A percentile compares a stretch with the other conserved stretches of the same genome.
These are phyloP conservation scores for Xenopus borealis DNA, from an alignment of 2,113 vertebrate species.

Conservation along the genomic window DNA sequence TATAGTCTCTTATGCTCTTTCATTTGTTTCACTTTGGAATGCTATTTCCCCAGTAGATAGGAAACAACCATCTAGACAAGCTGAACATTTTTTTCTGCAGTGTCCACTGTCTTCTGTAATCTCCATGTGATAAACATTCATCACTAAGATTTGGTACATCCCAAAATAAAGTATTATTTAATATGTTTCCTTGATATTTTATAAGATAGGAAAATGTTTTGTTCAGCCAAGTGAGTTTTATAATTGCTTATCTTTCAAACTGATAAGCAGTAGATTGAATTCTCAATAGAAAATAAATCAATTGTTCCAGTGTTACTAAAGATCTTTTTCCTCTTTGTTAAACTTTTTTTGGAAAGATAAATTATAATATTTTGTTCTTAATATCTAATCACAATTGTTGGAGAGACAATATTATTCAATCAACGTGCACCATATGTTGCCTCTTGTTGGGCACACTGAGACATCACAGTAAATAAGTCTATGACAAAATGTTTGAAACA, in stretches of 20 bases:
- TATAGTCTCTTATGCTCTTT: too few species aligned
- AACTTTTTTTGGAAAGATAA: constrained; percentile 12
- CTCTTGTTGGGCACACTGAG: constrained; percentile 2
- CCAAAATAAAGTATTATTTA: constrained; percentile 39
- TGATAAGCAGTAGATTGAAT: constrained; percentile 43
- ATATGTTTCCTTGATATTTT: constrained; percentile 38
- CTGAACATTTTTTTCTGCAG: neutral
- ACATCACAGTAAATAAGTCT: neutral
- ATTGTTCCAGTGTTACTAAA: constrained; percentile 34
- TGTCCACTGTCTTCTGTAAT: constrained; percentile 31
- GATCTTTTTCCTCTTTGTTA: constrained; percentile 2
- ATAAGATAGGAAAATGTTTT: constrained; percentile 43
- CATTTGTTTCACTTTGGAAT: too few species aligned
- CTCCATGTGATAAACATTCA: constrained; percentile 41
- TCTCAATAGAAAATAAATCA: constrained; percentile 43
- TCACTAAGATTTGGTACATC: constrained; percentile 26
- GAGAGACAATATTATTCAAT: constrained; percentile 11
- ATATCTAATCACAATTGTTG: constrained; percentile 3
- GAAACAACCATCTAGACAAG: too few species aligned
- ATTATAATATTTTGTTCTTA: constrained; percentile 20
- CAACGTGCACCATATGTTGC: neutral
- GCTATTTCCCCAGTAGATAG: too few species aligned
- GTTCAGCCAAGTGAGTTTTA: constrained; percentile 38
- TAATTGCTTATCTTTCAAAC: constrained; percentile 42
- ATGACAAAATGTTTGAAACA: neutral